Base-by-base conservation (phyloP, 2,888 invertebrate genomes). In the Elmis aenea region DNA sequence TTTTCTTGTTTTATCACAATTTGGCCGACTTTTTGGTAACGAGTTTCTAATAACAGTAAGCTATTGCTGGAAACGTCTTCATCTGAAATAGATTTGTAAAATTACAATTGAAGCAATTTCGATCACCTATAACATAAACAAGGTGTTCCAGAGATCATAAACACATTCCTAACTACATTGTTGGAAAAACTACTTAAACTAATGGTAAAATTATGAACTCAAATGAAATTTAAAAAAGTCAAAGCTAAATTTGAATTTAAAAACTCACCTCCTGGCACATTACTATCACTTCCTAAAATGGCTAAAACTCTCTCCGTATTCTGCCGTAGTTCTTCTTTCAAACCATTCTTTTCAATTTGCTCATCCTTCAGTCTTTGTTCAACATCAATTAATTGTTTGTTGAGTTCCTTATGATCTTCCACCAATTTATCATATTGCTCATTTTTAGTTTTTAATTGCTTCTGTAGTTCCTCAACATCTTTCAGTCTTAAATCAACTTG, bases 1-100 rank as follows among this genome's bases (percentile, higher is more conserved):
- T 79, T 71, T 51, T 87, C 85, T 43, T 88, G 87, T 54, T 79
- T 75, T 30, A 81, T 74, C 2, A 88, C 77, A 37, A 85, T 76
- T 59, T 84, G 80, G 12, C 84, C 80, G 2, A 86, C 83, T 30
- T 85, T 74, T 50, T 83, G 79, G 42, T 86, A 74, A 55, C 85
- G 83, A 8, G 79, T 79, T 57, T 88, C 88, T 33, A 88, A 62
- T 43, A 86, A 83, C 12, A 84, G 71, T 32, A 88, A 72, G 54
- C 86, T 86, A 33, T 86, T 85, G 43, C 58, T 60, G 39, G 61
- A 57, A 33, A 45, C 42, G 40, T 50, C 52, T 36, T 58, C 53
- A 32, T 55, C 61, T 62, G 44, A 39, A n/a, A n/a, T n/a, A n/a
- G n/a, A n/a, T n/a, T n/a, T n/a, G n/a, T n/a, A n/a, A n/a, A n/a